A percentile compares a stretch with the other conserved stretches of the same genome.
phyloP scores from a whole-genome alignment of 2,888 invertebrate species.

The Lathronympha strigana region DNA sequence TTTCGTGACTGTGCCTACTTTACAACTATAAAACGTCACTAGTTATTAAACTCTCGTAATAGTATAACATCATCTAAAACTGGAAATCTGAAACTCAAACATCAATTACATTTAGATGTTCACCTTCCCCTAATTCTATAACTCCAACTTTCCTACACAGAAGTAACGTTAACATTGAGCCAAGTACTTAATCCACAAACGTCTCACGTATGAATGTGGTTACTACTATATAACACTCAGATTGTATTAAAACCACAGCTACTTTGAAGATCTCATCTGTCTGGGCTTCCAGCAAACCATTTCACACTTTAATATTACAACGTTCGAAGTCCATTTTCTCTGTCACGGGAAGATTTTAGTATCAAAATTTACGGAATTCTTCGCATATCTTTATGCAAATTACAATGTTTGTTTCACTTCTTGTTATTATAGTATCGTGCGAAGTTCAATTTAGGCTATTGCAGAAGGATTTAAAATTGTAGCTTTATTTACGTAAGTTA shows the following conservation, averaged over 20 bases:
- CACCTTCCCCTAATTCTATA: slow-evolving; percentile 35
- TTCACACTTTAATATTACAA: slow-evolving; percentile 27
- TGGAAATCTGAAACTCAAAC: too few species aligned
- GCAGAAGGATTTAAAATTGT: background rate
- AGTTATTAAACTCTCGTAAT: too few species aligned
- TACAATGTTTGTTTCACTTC: slow-evolving; percentile 32
- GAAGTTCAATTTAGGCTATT: slow-evolving; percentile 3
- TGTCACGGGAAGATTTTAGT: background rate
- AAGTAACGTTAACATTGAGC: slow-evolving; percentile 50
- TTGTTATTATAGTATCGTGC: slow-evolving; percentile 23
- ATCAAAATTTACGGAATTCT: slow-evolving; percentile 31
- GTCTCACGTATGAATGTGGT: slow-evolving; percentile 49
- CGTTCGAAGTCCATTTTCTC: slow-evolving; percentile 6
- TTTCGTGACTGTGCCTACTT: too few species aligned
- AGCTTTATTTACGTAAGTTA: too few species aligned
- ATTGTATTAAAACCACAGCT: slow-evolving; percentile 43
- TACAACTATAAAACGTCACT: too few species aligned
- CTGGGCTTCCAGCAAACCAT: slow-evolving; percentile 7
- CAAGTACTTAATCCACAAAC: slow-evolving; percentile 51
- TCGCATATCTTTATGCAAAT: slow-evolving; percentile 35
- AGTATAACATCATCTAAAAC: too few species aligned
- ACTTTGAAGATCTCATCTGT: slow-evolving; percentile 42
- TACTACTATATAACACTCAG: slow-evolving; percentile 46
- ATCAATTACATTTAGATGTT: slow-evolving; percentile 26
- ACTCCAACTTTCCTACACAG: slow-evolving; percentile 44